These are phyloP conservation scores for Coelopa frigida DNA, from an alignment of 1,140 invertebrate genomes.

Conservation along the genomic window DNA sequence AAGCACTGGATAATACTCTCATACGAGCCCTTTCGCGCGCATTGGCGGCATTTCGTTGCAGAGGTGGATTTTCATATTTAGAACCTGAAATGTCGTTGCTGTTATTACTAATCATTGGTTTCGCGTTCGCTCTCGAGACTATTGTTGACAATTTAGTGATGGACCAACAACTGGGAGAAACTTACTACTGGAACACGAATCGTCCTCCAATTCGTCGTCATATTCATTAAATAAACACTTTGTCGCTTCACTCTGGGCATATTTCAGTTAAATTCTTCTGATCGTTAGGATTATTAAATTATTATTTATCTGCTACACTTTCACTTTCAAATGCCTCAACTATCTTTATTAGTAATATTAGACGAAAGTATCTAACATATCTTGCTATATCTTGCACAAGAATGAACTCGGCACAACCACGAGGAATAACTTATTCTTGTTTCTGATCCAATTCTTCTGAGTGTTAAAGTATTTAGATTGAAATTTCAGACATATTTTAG, in stretches of 20 bases:
- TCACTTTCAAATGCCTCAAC: constrained; percentile 1
- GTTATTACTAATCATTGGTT: neutral
- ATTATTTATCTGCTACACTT: neutral
- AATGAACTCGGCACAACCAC: constrained; percentile 1
- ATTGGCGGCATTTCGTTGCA: constrained; percentile 87
- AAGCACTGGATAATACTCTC: constrained; percentile 86
- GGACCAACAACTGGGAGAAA: neutral
- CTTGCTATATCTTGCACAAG: neutral
- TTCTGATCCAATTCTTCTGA: constrained; percentile 5
- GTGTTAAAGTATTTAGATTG: constrained; percentile 1
- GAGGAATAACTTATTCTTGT: neutral
- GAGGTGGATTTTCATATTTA: constrained; percentile 47
- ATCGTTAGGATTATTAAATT: neutral
- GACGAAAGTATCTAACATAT: neutral
- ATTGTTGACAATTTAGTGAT: neutral
- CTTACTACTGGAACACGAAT: constrained; percentile 35
- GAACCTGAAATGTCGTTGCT: constrained; percentile 24
- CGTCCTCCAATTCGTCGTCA: constrained; percentile 41
- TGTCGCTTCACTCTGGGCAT: constrained; percentile 39
- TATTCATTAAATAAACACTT: constrained; percentile 33
- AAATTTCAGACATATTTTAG: constrained; percentile 1
- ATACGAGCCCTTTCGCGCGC: constrained; percentile 86
- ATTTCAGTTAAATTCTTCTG: constrained; percentile 25
- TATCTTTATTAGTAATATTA: constrained; percentile 4
- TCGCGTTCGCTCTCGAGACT: neutral